These are phyloP conservation scores for Poliocrania exsul DNA, from an alignment of 2,797 vertebrate genomes.

Conservation along the genomic window DNA sequence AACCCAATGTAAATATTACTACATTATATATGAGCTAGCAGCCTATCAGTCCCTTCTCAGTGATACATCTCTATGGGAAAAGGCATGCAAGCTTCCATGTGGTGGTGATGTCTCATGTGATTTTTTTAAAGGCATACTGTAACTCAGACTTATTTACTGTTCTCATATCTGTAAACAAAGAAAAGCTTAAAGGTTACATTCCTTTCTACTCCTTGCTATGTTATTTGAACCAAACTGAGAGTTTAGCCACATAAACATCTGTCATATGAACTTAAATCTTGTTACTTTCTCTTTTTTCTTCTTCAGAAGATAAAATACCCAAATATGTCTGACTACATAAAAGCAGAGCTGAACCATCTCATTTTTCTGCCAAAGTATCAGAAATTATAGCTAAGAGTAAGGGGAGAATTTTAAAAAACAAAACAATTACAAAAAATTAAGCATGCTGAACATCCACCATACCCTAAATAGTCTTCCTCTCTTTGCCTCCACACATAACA, in stretches of 20 bases:
- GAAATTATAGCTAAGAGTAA: slow-evolving; percentile 32
- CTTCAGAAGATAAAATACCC: slow-evolving; percentile 55
- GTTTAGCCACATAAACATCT: slow-evolving; percentile 6
- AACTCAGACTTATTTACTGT: slow-evolving; percentile 32
- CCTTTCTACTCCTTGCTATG: not conserved
- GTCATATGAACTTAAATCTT: slow-evolving; percentile 39
- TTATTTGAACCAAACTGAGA: slow-evolving; percentile 35
- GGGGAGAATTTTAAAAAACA: not conserved
- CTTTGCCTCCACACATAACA: not conserved
- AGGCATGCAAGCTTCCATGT: slow-evolving; percentile 33
- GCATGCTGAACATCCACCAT: not conserved
- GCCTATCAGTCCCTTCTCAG: slow-evolving; percentile 39
- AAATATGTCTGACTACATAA: slow-evolving; percentile 42
- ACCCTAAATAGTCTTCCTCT: not conserved
- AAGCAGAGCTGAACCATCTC: not conserved
- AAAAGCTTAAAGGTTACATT: slow-evolving; percentile 58
- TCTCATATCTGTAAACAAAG: slow-evolving; percentile 42
- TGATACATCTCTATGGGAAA: slow-evolving; percentile 21
- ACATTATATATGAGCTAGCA: slow-evolving; percentile 1
- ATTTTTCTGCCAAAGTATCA: slow-evolving; percentile 22
- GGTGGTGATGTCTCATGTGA: slow-evolving; percentile 39
- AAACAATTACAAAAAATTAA: not conserved
- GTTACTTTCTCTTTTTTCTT: slow-evolving; percentile 8
- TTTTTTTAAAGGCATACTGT: slow-evolving; percentile 7
- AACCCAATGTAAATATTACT: slow-evolving; percentile 2